A percentile compares a stretch with the other conserved stretches of the same genome.
These are phyloP conservation scores for Scaptomyza cyrtandrae DNA, from an alignment of 2,888 invertebrate species.

Conservation along the genomic window DNA sequence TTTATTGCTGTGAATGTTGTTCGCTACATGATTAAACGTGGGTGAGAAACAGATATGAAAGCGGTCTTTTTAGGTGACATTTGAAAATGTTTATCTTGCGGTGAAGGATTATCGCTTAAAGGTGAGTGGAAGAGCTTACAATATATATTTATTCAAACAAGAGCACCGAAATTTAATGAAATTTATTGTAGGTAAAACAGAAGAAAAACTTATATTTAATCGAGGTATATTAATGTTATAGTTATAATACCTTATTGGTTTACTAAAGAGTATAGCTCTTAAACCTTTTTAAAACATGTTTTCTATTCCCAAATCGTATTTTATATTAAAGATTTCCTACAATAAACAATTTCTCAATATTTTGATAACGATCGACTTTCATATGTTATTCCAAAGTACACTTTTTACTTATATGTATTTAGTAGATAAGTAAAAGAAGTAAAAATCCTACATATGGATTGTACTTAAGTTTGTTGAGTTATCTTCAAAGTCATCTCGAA, in stretches of 20 bases:
- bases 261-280: too few species aligned
- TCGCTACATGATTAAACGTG: slow-evolving; percentile 28
- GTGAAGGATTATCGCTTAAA: slow-evolving; percentile 59
- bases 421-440: neutral
- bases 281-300: too few species aligned
- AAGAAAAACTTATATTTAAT: neutral
- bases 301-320: too few species aligned
- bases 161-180: neutral
- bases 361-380: neutral
- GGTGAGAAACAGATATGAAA: slow-evolving; percentile 28
- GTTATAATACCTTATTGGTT: too few species aligned
- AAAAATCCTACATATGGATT: too few species aligned
- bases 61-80: slow-evolving; percentile 46
- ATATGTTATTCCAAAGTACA: neutral
- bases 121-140: slow-evolving; percentile 30
- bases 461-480: too few species aligned
- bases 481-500: neutral
- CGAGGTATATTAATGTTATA: too few species aligned
- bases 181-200: too few species aligned
- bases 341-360: too few species aligned
- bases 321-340: too few species aligned
- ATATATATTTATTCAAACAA: slow-evolving; percentile 1
- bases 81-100: slow-evolving; percentile 59
- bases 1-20: slow-evolving; percentile 72
- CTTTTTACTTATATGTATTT: too few species aligned